Evolutionary conservation across 1,140 invertebrate species (phyloP), one percentile per base, ranked within the genome.

Genomic region (Lethrus apterus): DNA sequence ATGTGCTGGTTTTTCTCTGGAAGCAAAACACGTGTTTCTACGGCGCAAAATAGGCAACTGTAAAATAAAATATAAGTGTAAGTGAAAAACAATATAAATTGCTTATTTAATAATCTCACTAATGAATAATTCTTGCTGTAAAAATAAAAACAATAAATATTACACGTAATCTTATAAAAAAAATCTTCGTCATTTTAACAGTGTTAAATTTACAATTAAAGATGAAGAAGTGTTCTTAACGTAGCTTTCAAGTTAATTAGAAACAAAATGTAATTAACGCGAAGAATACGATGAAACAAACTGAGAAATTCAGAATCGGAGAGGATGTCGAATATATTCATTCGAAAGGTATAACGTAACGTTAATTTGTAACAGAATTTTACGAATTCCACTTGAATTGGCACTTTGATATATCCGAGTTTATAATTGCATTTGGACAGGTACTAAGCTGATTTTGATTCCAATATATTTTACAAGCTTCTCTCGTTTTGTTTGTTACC

Each of bases 391-490:
- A 19, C 35, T 38, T 8, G 35, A 38, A 38, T 38, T 21, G 35
- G 35, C 35, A 38, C 35, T 38, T 38, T 38, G 35, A 38, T 38
- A 38, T 38, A 38, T 38, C 35, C 35, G 35, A 38, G 35, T 38
- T 38, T 38, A 38, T 38, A 38, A 38, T 38, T 38, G 19, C 35
- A 20, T 38, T 38, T 38, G 35, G 19, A 38, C 35, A 38, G 35
- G 35, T 38, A 38, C 21, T 38, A 38, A 38, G 35, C n/a, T n/a
- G n/a, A n/a, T n/a, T n/a, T n/a, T n/a, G n/a, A n/a, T n/a, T n/a
- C n/a, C n/a, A n/a, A n/a, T n/a, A n/a, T n/a, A n/a, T n/a, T n/a
- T n/a, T n/a, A n/a, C n/a, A n/a, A n/a, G n/a, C n/a, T n/a, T n/a
- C n/a, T n/a, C n/a, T n/a, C n/a, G n/a, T n/a, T n/a, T n/a, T n/a